These are phyloP conservation scores for Daboia siamensis DNA, from an alignment of 2,113 vertebrate species.

Conservation along the genomic window DNA sequence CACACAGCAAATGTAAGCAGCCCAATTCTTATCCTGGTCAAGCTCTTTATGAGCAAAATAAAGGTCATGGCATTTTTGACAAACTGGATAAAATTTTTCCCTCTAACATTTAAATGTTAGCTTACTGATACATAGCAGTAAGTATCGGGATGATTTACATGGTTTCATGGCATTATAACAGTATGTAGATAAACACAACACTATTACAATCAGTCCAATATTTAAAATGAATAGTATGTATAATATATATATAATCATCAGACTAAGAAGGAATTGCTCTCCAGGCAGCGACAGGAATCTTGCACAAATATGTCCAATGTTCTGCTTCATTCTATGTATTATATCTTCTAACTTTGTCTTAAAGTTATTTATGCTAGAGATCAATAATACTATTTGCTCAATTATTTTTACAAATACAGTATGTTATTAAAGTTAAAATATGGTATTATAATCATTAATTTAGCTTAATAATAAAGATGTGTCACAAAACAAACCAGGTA, in stretches of 20 bases:
- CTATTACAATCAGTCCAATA: neutral
- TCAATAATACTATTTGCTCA: neutral
- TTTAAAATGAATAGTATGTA: neutral
- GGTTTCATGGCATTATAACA: neutral
- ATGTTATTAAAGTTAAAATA: neutral
- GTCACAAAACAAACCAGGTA: neutral
- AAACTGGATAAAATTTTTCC: neutral
- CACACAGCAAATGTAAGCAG: neutral
- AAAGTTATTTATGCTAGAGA: neutral
- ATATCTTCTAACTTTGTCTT: neutral
- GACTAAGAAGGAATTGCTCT: neutral
- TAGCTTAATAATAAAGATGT: neutral
- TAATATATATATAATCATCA: neutral
- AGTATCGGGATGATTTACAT: neutral
- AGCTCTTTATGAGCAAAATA: neutral
- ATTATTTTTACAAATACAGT: neutral
- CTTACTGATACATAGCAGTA: neutral
- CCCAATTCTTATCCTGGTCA: neutral
- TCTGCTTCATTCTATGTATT: neutral
- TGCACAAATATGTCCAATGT: neutral
- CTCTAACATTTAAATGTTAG: neutral
- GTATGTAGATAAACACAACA: neutral
- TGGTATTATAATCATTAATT: neutral
- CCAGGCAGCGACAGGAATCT: neutral
- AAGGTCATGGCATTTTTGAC: neutral